Conservation (phyloP, 2,113 vertebrate species). For the Thalassarche chlororhynchos region DNA sequence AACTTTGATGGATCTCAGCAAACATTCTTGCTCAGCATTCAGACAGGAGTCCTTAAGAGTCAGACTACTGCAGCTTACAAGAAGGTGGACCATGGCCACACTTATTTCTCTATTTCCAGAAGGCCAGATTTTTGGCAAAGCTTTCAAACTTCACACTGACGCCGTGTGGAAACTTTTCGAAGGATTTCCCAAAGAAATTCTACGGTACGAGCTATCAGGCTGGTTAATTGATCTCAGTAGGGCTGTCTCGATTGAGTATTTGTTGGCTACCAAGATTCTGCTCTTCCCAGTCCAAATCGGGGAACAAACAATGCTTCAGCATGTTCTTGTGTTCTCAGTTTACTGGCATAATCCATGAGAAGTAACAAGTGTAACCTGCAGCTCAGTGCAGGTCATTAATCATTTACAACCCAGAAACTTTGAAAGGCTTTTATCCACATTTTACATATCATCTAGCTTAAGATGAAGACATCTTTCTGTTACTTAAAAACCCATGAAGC, state of each 20-base stretch:
- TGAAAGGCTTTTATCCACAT: background rate
- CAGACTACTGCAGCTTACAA: background rate
- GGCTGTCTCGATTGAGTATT: no score
- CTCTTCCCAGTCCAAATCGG: background rate
- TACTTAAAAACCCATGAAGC: background rate
- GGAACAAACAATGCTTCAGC: background rate
- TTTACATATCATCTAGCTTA: background rate
- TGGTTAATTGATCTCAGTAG: background rate
- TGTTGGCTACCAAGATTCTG: background rate
- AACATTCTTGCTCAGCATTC: background rate
- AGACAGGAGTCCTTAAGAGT: background rate
- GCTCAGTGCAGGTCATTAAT: background rate
- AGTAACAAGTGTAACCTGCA: background rate
- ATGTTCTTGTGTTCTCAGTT: background rate
- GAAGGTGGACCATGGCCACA: fast-evolving
- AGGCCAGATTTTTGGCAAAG: background rate
- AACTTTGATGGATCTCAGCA: background rate
- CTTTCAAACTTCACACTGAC: background rate
- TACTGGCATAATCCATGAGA: background rate
- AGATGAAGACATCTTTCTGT: background rate
- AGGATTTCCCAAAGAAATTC: background rate
- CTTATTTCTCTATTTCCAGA: background rate
- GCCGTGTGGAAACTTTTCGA: background rate
- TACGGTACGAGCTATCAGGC: fast-evolving
- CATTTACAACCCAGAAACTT: background rate